These are phyloP conservation scores for Fundulus diaphanus DNA, from an alignment of 2,797 vertebrate genomes.

Conservation along the genomic window DNA sequence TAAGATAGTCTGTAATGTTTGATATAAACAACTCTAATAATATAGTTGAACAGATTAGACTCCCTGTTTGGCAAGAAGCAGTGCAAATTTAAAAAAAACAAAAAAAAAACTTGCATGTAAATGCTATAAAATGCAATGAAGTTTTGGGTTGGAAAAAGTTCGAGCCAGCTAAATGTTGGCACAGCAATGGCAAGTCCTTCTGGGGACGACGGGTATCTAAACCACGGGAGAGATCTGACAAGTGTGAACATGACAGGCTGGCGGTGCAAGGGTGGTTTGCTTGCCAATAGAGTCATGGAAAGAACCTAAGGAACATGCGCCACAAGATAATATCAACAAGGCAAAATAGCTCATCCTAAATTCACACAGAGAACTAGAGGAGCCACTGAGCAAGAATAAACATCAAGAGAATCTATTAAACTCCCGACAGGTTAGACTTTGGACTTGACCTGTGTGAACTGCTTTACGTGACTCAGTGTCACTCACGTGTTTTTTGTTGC, in stretches of 20 bases:
- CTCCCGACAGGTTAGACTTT: background rate
- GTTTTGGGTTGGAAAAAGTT: background rate
- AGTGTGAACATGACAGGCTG: background rate
- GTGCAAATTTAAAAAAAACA: too few species aligned
- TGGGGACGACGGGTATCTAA: background rate
- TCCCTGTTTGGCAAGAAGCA: too few species aligned
- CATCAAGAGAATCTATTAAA: background rate
- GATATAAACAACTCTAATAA: too few species aligned
- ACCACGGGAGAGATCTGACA: background rate
- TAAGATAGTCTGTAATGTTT: too few species aligned
- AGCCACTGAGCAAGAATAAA: background rate
- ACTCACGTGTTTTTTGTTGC: conserved; percentile 56
- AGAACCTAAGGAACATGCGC: background rate
- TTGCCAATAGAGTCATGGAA: background rate
- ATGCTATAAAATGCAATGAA: background rate
- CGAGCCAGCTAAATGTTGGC: background rate
- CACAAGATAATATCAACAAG: background rate
- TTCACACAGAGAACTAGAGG: background rate
- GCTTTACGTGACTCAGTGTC: background rate
- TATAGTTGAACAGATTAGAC: too few species aligned
- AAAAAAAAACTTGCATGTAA: background rate
- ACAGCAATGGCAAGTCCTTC: background rate
- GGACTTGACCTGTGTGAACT: background rate
- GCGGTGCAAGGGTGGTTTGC: background rate
- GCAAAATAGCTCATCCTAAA: background rate